Percentiles rank a stretch among this genome's conserved stretches.
Conservation (phyloP, 2,113 vertebrate species). For the Corydoras sp. region DNA sequence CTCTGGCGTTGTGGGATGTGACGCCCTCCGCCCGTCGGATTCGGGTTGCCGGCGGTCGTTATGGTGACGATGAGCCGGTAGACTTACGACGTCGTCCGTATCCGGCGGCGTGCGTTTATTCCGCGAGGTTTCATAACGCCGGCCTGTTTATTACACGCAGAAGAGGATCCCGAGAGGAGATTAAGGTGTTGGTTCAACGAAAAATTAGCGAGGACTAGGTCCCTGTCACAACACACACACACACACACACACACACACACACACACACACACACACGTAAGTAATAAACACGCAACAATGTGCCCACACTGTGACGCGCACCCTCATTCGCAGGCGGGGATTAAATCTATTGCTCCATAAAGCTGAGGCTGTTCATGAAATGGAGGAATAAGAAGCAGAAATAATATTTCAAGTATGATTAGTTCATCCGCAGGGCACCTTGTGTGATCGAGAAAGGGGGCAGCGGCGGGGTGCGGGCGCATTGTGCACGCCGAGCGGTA, state of each 20-base stretch:
- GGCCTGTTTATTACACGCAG: slow-evolving; percentile 22
- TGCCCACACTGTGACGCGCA: slow-evolving; percentile 21
- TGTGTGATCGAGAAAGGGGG: slow-evolving; percentile 65
- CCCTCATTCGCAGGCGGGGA: slow-evolving; percentile 53
- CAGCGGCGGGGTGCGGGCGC: slow-evolving; percentile 50
- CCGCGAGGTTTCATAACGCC: slow-evolving; percentile 13
- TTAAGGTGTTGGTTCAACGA: slow-evolving; percentile 38
- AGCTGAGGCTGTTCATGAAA: slow-evolving; percentile 75
- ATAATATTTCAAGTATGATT: slow-evolving; percentile 84
- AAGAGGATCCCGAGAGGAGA: slow-evolving; percentile 44
- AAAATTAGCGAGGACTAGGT: slow-evolving; percentile 40
- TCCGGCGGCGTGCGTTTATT: too few relatives aligned
- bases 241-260: slow-evolving; percentile 39
- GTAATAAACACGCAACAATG: slow-evolving; percentile 45
- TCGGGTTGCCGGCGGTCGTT: too few relatives aligned
- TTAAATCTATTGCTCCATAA: slow-evolving; percentile 75
- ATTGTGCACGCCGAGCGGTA: slow-evolving; percentile 76
- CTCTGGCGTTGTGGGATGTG: too few relatives aligned
- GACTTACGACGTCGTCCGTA: too few relatives aligned
- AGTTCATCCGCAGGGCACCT: slow-evolving; percentile 80
- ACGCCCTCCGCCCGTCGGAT: too few relatives aligned
- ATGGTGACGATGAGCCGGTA: too few relatives aligned
- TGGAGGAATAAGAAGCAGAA: slow-evolving; percentile 77
- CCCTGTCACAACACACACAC: slow-evolving; percentile 38
- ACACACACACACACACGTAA: slow-evolving; percentile 34